Evolutionary conservation across 2,797 vertebrate species (phyloP).

Genomic region (Micromesistius poutassou): DNA sequence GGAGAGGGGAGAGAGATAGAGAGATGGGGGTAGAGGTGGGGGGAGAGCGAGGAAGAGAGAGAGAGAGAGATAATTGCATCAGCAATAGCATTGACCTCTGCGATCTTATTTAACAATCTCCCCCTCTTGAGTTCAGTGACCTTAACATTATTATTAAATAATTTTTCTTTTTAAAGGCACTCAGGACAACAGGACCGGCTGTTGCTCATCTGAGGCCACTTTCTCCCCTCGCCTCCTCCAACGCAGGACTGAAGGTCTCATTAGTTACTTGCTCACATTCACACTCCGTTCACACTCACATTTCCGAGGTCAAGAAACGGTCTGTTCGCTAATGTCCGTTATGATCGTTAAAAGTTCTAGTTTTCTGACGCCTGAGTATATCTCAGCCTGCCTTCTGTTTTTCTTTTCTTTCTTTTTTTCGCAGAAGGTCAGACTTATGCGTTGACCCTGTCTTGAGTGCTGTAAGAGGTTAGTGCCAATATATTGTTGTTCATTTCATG

Average conservation of each 20-base stretch:
- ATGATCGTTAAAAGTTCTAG: not conserved
- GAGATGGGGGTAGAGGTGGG: not conserved
- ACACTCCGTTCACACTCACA: no score
- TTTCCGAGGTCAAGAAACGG: not conserved
- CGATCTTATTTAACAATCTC: slow-evolving; percentile 47
- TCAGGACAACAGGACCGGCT: no score
- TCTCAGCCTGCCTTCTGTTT: not conserved
- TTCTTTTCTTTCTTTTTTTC: no score
- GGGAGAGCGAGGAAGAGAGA: slow-evolving; percentile 1
- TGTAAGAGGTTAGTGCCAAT: no score
- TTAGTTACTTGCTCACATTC: no score
- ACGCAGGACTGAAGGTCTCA: no score
- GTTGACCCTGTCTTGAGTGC: not conserved
- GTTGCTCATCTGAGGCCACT: no score
- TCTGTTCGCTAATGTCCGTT: not conserved
- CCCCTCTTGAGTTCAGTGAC: slow-evolving; percentile 47
- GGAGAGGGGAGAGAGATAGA: not conserved
- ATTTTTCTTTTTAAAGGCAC: not conserved
- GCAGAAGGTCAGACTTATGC: not conserved
- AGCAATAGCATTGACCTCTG: slow-evolving; percentile 18
- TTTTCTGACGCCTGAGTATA: not conserved
- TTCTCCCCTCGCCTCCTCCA: not conserved
- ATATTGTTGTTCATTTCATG: no score
- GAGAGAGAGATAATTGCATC: slow-evolving; percentile 19
- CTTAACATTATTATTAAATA: slow-evolving; percentile 11